A percentile compares a stretch with the other conserved stretches of the same genome.
phyloP scores from a whole-genome alignment of 2,113 vertebrate genomes.

The cat (Felis catus) region DNA sequence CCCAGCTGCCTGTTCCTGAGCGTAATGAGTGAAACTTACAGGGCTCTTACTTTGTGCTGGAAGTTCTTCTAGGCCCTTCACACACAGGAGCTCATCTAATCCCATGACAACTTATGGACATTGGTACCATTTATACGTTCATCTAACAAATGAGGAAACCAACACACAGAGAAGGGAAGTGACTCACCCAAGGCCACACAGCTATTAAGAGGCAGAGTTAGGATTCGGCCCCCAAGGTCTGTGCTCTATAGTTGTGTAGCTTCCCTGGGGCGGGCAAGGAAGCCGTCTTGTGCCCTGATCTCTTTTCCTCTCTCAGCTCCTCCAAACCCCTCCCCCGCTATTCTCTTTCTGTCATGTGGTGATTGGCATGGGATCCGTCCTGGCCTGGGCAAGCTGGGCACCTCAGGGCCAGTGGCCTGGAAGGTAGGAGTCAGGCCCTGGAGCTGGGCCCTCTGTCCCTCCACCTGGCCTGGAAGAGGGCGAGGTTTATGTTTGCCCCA shows the following conservation, averaged over 20 bases:
- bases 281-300: neutral
- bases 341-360: neutral
- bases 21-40: neutral
- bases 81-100: neutral
- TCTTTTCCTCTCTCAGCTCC: neutral
- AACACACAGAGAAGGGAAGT: neutral
- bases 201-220: neutral
- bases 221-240: neutral
- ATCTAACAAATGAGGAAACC: neutral
- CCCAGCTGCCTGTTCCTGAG: neutral
- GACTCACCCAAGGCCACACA: neutral
- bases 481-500: neutral
- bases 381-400: neutral
- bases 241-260: neutral
- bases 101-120: neutral
- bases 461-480: neutral
- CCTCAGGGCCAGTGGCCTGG: neutral
- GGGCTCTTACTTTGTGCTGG: neutral
- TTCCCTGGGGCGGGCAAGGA: neutral
- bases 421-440: neutral
- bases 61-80: neutral
- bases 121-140: neutral
- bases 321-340: neutral
- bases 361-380: accelerated
- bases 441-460: neutral